phyloP scores from a whole-genome alignment of 2,113 vertebrate species.

The Carollia perspicillata region DNA sequence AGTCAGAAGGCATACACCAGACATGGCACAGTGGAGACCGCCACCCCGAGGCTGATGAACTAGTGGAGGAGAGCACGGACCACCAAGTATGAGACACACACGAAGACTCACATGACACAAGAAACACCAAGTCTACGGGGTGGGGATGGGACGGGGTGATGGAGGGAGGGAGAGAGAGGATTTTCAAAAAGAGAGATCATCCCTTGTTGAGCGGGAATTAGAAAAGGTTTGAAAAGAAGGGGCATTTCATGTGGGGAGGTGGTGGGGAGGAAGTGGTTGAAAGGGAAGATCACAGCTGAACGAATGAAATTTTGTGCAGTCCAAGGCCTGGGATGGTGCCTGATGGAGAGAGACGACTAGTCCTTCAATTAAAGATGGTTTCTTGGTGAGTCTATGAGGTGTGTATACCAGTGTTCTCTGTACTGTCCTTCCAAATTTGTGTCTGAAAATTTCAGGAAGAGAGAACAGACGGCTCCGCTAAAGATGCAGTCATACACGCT shows the following conservation, averaged over 20 bases:
- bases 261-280: not conserved
- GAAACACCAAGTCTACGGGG: not conserved
- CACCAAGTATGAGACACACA: not conserved
- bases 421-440: not conserved
- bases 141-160: too few species aligned
- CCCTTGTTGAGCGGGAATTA: not conserved
- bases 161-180: not conserved
- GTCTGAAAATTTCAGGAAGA: not conserved
- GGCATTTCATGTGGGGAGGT: not conserved
- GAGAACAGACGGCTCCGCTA: not conserved
- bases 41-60: accelerated
- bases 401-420: not conserved
- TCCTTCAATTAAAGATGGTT: not conserved
- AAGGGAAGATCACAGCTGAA: not conserved
- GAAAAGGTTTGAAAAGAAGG: not conserved
- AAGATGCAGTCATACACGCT: not conserved
- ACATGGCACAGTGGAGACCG: not conserved
- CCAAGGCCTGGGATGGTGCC: not conserved
- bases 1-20: not conserved
- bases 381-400: not conserved
- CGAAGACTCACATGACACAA: not conserved
- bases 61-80: too few species aligned
- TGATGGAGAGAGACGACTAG: not conserved
- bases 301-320: not conserved
- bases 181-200: not conserved